Percentiles rank a stretch among this genome's conserved stretches.
These are phyloP conservation scores for Brachyalestes nurse DNA, from an alignment of 2,797 vertebrate species.

Conservation along the genomic window DNA sequence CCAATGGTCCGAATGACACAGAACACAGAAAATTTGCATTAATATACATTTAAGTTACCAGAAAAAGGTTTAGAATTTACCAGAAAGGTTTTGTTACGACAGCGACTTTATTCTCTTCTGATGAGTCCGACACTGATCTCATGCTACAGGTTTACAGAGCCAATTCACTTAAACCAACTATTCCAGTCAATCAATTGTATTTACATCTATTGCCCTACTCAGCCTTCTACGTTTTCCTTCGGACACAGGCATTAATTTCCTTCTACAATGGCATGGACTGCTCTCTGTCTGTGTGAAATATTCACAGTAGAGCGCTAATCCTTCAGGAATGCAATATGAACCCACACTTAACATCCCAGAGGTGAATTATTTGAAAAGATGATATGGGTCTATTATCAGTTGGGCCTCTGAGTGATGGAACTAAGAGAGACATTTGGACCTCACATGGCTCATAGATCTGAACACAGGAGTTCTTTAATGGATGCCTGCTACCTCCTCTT, in stretches of 20 bases:
- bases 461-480: conserved; percentile 54
- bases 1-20: background rate
- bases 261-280: conserved; percentile 39
- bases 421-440: conserved; percentile 26
- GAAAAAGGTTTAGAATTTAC: too few species aligned
- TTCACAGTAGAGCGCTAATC: conserved; percentile 47
- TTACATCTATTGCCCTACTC: conserved; percentile 51
- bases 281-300: conserved; percentile 47
- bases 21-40: background rate
- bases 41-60: background rate
- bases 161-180: conserved; percentile 52
- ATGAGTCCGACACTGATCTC: conserved; percentile 19
- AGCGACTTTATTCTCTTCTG: background rate
- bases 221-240: conserved; percentile 21
- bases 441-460: conserved; percentile 42
- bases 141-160: conserved; percentile 29
- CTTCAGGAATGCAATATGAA: conserved; percentile 43
- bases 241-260: conserved; percentile 49
- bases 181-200: conserved; percentile 52
- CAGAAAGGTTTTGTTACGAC: background rate
- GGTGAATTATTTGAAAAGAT: conserved; percentile 55
- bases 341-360: conserved; percentile 41
- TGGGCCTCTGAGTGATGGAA: conserved; percentile 39
- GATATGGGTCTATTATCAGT: conserved; percentile 53
- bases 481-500: conserved; percentile 50